Base-by-base conservation (phyloP, 2,888 invertebrate genomes). In the Villa cingulata region DNA sequence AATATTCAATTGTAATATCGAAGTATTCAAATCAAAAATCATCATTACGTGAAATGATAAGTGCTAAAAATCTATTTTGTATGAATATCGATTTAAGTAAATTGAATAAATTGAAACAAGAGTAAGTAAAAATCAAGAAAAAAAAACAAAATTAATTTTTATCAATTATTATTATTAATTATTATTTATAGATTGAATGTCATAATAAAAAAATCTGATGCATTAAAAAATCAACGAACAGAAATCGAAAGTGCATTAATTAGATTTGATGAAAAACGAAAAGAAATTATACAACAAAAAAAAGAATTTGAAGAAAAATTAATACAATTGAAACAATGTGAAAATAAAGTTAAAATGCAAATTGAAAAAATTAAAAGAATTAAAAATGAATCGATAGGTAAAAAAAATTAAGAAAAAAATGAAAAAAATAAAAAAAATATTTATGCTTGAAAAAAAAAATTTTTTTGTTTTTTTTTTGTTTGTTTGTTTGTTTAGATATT, bases 1-100 rank as follows among this genome's bases (percentile, higher is more conserved):
- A 71, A 14, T 82, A 78, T 62, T 54, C 60, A 1, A 74, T 80
- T 0, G 74, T 66, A 1, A 65, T 71, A 46, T 86, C 86, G 0
- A 74, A 72, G 19, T 86, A 86, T 62, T 77, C 81, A 3, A 72
- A 74, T 0, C 75, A 73, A 42, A 75, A 73, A 51, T 79, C 78
- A 1, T 74, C 75, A 4, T 73, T 75, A 9, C 79, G 78, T 18
- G 67, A 64, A 12, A 70, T 72, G 50, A 72, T 85, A 3, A 55
- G 59, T 1, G 70, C 73, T 1, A 72, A 75, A 43, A 70, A 71
- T 9, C 61, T 76, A 1, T 61, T 85, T 2, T 77, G 78, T 1
- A 72, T 77, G 55, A 74, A 76, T 0, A 57, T 79, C 1, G 81
- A 85, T 55, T 60, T 70, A 7, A 68, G 71, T 3, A 71, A 72